These are phyloP conservation scores for Cosmopolites sordidus DNA, from an alignment of 2,888 invertebrate species.

Conservation along the genomic window DNA sequence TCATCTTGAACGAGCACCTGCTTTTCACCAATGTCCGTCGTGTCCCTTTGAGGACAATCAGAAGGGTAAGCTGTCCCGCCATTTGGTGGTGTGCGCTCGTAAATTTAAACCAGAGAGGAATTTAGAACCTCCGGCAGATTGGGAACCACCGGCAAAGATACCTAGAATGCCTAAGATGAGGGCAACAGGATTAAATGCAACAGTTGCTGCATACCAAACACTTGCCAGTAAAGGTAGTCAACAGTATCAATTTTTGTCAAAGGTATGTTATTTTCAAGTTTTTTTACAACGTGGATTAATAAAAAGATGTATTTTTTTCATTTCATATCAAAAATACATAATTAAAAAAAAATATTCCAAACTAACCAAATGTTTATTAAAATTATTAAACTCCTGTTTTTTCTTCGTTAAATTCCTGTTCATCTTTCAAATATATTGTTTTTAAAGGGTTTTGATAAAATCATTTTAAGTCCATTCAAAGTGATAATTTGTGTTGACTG, in stretches of 20 bases:
- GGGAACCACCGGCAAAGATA: constrained; percentile 93
- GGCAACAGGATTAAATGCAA: constrained; percentile 42
- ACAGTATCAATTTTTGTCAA: constrained; percentile 39
- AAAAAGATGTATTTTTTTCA: too few relatives aligned
- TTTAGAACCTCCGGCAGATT: constrained; percentile 80
- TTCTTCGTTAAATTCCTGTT: too few relatives aligned
- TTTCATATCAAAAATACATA: too few relatives aligned
- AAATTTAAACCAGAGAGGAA: constrained; percentile 86
- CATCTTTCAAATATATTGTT: too few relatives aligned
- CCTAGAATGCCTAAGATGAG: constrained; percentile 61
- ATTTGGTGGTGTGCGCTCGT: constrained; percentile 81
- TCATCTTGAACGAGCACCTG: constrained; percentile 76
- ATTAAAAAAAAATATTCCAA: too few relatives aligned
- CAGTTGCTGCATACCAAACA: constrained; percentile 49
- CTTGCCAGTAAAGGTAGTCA: constrained; percentile 44
- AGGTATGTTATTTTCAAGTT: constrained; percentile 30
- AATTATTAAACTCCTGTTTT: too few relatives aligned
- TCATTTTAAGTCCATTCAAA: too few relatives aligned
- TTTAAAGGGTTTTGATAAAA: too few relatives aligned
- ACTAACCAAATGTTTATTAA: too few relatives aligned
- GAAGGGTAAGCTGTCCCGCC: constrained; percentile 84
- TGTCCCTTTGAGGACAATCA: constrained; percentile 94
- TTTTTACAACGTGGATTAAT: too few relatives aligned
- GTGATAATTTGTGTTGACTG: too few relatives aligned
- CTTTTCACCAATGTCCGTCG: constrained; percentile 87